These are phyloP conservation scores for Notamacropus eugenii DNA, from an alignment of 2,797 vertebrate genomes.

Conservation along the genomic window DNA sequence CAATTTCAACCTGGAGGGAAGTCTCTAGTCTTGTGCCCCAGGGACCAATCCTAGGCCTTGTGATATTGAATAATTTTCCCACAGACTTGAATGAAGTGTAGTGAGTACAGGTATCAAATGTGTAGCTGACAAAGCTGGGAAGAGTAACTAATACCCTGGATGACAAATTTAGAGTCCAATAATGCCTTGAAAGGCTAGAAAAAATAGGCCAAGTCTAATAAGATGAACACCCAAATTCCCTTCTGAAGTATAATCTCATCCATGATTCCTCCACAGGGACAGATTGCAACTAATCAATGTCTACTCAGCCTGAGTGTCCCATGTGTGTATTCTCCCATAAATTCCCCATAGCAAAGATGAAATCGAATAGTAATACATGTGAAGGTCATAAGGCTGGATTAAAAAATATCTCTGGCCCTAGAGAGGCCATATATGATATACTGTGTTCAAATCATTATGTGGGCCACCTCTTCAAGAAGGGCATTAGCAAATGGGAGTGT, in stretches of 20 bases:
- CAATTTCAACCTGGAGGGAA: not conserved
- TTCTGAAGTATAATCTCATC: not conserved
- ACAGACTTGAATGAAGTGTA: not conserved
- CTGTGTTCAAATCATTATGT: not conserved
- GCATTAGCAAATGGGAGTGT: not conserved
- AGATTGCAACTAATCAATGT: not conserved
- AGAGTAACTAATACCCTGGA: not conserved
- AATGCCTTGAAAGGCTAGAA: not conserved
- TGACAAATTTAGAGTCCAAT: not conserved
- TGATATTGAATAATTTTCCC: not conserved
- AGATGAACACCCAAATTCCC: not conserved
- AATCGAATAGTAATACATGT: not conserved
- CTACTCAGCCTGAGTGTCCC: not conserved
- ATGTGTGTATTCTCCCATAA: not conserved
- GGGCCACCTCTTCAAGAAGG: not conserved
- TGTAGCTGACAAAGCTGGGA: not conserved
- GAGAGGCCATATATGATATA: not conserved
- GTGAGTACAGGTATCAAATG: not conserved
- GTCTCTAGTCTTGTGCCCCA: not conserved
- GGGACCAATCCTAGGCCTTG: not conserved
- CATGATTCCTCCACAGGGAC: not conserved
- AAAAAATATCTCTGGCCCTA: not conserved
- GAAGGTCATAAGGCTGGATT: not conserved
- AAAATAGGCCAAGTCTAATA: not conserved
- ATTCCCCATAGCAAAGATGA: not conserved